Evolutionary conservation across 64 coral and sea anemone genomes (phyloP).

Genomic region (Astreopora myriophthalma): DNA sequence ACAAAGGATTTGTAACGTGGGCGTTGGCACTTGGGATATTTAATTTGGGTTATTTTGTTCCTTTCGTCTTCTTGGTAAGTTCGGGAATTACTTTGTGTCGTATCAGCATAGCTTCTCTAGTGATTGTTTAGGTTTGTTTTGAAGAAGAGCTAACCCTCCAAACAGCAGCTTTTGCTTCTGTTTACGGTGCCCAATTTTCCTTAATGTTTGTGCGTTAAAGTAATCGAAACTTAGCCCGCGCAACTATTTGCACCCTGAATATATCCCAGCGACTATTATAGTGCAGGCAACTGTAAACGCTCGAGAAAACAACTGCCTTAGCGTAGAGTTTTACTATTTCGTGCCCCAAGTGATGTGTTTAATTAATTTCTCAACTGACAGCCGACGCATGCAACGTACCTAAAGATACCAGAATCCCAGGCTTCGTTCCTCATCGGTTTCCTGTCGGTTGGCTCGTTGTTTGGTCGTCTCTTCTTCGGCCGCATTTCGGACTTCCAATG

Average conservation of each 20-base stretch:
- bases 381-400: constrained; percentile 57
- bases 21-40: constrained; percentile 53
- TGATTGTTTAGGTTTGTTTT: background rate
- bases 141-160: too few species aligned
- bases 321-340: too few species aligned
- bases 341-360: background rate
- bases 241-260: too few species aligned
- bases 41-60: constrained; percentile 67
- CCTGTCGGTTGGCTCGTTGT: constrained; percentile 63
- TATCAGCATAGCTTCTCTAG: background rate
- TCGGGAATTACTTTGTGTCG: background rate
- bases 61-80: constrained; percentile 71
- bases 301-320: too few species aligned
- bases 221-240: too few species aligned
- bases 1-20: constrained; percentile 80
- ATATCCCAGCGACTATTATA: too few species aligned
- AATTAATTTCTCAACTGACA: background rate
- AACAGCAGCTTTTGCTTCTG: too few species aligned
- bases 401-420: constrained; percentile 36
- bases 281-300: too few species aligned
- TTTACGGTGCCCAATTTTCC: too few species aligned
- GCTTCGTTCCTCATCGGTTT: constrained; percentile 67
- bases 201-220: too few species aligned
- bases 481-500: constrained; percentile 48
- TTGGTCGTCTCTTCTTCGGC: constrained; percentile 71